Evolutionary conservation across 2,113 vertebrate genomes (phyloP).

Genomic region (cattle (Bos taurus)): DNA sequence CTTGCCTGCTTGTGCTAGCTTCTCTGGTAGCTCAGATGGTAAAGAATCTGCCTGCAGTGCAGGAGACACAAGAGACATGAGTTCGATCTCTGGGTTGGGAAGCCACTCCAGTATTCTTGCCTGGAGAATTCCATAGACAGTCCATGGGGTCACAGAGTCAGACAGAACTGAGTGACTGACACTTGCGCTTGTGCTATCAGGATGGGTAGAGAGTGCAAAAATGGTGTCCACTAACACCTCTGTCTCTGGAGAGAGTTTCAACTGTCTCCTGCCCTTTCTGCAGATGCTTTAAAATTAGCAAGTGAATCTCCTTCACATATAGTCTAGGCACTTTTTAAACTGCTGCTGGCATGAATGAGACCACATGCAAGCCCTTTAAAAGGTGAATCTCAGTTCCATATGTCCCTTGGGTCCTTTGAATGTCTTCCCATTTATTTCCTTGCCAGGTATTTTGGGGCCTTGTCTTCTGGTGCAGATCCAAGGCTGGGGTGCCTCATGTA

Average conservation of each 20-base stretch:
- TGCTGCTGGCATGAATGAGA: not conserved
- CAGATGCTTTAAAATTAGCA: not conserved
- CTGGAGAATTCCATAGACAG: not conserved
- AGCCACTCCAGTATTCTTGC: not conserved
- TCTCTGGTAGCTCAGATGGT: not conserved
- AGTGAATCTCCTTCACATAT: not conserved
- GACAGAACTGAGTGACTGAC: not conserved
- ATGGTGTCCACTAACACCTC: not conserved
- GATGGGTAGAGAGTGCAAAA: too few relatives aligned
- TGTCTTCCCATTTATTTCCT: not conserved
- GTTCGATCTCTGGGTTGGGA: not conserved
- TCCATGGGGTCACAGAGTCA: not conserved
- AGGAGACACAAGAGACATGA: not conserved
- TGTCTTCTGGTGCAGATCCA: not conserved
- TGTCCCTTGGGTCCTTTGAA: not conserved
- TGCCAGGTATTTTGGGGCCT: not conserved
- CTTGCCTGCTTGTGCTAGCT: not conserved
- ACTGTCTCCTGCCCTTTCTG: not conserved
- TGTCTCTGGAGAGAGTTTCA: not conserved
- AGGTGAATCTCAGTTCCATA: not conserved
- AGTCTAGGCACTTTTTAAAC: not conserved
- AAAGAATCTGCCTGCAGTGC: not conserved
- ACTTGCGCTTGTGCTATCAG: not conserved
- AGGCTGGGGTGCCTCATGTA: not conserved
- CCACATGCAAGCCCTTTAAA: not conserved